These are phyloP conservation scores for Dendrocopos noguchii DNA, from an alignment of 2,113 vertebrate species.

Conservation along the genomic window DNA sequence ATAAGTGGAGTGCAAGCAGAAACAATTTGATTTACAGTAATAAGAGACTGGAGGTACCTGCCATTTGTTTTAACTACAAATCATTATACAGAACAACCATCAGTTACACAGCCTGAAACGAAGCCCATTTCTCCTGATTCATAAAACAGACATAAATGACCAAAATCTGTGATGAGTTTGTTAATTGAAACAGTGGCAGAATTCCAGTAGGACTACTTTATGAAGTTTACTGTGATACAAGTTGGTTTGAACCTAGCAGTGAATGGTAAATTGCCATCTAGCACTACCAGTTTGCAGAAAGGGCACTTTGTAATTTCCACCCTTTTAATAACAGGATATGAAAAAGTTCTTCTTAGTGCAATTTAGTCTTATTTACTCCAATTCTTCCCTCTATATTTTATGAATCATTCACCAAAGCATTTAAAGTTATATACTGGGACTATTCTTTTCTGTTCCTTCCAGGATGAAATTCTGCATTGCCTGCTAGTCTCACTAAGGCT, in stretches of 20 bases:
- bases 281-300: constrained; percentile 12
- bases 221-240: constrained; percentile 6
- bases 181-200: constrained; percentile 42
- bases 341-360: background rate
- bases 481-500: background rate
- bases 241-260: background rate
- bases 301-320: background rate
- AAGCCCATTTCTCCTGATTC: background rate
- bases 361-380: background rate
- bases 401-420: background rate
- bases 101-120: constrained; percentile 20
- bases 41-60: constrained; percentile 19
- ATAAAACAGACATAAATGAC: constrained; percentile 19
- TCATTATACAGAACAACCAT: background rate
- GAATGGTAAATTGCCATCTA: background rate
- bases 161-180: constrained; percentile 29
- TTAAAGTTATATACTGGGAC: background rate
- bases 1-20: constrained; percentile 8
- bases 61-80: constrained; percentile 29
- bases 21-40: constrained; percentile 40
- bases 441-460: background rate
- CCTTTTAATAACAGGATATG: background rate
- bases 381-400: background rate
- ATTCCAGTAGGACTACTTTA: constrained; percentile 37
- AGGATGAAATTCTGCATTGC: background rate